A percentile compares a stretch with the other conserved stretches of the same genome.
phyloP scores from a whole-genome alignment of 2,113 vertebrate species.

The Aphyosemion australe region DNA sequence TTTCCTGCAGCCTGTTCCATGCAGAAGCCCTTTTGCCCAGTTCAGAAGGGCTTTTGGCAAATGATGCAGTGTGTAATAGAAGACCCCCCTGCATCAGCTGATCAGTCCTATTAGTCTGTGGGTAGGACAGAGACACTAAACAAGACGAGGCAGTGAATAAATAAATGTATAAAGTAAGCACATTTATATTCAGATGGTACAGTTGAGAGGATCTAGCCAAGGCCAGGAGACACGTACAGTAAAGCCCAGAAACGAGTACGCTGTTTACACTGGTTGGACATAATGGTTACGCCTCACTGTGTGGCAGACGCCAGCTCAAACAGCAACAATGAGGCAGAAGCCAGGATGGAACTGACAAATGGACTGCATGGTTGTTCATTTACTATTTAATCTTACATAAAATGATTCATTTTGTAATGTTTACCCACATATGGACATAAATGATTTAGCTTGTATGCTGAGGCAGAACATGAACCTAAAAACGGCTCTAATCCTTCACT shows the following conservation, averaged over 20 bases:
- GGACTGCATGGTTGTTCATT: too few species aligned
- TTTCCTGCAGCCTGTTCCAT: too few species aligned
- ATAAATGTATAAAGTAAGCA: neutral
- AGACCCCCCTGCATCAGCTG: too few species aligned
- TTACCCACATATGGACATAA: slow-evolving; percentile 31
- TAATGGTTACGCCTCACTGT: neutral
- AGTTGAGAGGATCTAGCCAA: neutral
- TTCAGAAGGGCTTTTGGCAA: too few species aligned
- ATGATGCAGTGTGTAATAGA: too few species aligned
- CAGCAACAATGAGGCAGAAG: slow-evolving; percentile 5
- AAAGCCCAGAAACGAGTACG: neutral
- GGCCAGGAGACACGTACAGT: neutral
- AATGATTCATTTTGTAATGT: slow-evolving; percentile 18
- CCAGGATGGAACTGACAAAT: neutral
- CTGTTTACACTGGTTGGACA: neutral
- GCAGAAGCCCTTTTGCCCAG: too few species aligned
- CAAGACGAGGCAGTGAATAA: neutral
- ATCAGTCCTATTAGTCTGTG: too few species aligned
- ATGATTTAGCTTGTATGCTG: slow-evolving; percentile 31
- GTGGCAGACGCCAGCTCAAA: neutral
- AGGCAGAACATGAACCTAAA: slow-evolving; percentile 41
- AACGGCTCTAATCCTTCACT: slow-evolving; percentile 47
- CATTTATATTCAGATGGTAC: neutral
- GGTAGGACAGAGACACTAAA: too few species aligned
- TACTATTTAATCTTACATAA: neutral